Percentiles rank a stretch among this genome's conserved stretches.
These are phyloP conservation scores for Eupithecia insigniata DNA, from an alignment of 2,888 invertebrate species.

Conservation along the genomic window DNA sequence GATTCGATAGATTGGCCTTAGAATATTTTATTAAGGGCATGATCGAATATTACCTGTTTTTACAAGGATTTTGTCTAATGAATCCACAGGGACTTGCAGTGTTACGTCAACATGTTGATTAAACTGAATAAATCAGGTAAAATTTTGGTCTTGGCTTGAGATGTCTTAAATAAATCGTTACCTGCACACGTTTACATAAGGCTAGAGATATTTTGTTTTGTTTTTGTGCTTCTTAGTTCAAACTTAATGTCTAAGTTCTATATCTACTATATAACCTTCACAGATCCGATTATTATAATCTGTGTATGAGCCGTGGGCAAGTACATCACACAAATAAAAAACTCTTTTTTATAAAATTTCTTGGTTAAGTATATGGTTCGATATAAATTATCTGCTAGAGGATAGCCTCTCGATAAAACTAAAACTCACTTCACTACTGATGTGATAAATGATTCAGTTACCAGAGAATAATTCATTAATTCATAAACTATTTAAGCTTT, in stretches of 20 bases:
- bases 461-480: neutral
- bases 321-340: neutral
- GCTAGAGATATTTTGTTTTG: no score
- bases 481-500: neutral
- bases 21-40: constrained; percentile 43
- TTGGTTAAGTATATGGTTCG: neutral
- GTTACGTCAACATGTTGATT: neutral
- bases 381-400: neutral
- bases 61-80: neutral
- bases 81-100: neutral
- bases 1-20: constrained; percentile 42
- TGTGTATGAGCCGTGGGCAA: neutral
- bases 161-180: no score
- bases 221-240: no score
- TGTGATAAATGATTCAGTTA: neutral
- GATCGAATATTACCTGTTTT: constrained; percentile 13
- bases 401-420: neutral
- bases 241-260: no score
- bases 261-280: no score
- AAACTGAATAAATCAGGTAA: neutral
- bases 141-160: no score
- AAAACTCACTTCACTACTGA: neutral
- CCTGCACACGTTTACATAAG: no score
- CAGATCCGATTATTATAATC: neutral
- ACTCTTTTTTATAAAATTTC: neutral